phyloP scores from a whole-genome alignment of 2,797 vertebrate genomes.

The Platalea minor region DNA sequence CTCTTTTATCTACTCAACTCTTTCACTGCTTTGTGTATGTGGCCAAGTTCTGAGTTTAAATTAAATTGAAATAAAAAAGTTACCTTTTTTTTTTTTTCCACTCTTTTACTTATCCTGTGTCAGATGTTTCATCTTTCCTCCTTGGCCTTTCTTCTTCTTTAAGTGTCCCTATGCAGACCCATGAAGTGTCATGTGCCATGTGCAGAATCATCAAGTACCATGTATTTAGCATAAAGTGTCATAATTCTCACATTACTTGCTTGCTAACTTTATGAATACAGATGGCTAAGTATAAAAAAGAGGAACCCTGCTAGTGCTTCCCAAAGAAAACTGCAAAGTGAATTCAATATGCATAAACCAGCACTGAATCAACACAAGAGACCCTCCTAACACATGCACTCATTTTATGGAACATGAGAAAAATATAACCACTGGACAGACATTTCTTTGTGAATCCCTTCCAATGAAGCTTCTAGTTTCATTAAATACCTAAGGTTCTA shows the following conservation, averaged over 20 bases:
- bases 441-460: neutral
- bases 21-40: neutral
- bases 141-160: neutral
- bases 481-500: neutral
- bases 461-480: neutral
- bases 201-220: slow-evolving; percentile 21
- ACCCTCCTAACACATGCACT: neutral
- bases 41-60: neutral
- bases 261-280: slow-evolving; percentile 40
- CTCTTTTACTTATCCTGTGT: neutral
- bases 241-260: slow-evolving; percentile 48
- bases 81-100: neutral
- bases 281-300: slow-evolving; percentile 37
- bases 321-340: slow-evolving; percentile 7
- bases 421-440: neutral
- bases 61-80: neutral
- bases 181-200: neutral
- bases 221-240: slow-evolving; percentile 47
- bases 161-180: neutral
- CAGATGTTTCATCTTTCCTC: neutral
- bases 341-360: neutral
- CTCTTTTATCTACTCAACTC: neutral
- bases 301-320: slow-evolving; percentile 23
- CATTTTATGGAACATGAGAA: neutral
- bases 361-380: neutral